Evolutionary conservation across 2,888 invertebrate species (phyloP).

Genomic region (Drosophila mettleri): DNA sequence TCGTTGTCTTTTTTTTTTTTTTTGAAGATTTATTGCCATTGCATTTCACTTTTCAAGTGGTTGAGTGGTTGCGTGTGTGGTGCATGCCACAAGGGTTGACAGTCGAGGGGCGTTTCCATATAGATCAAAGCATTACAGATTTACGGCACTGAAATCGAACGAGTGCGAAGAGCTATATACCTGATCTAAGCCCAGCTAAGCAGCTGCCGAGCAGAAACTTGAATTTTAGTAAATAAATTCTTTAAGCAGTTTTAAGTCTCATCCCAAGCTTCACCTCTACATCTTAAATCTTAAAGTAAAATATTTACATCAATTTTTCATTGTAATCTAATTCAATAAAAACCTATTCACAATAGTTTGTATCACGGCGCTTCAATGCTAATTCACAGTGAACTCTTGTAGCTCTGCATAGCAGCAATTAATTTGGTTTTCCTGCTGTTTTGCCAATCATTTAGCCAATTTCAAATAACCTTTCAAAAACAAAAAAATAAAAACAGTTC

Average conservation of each 20-base stretch:
- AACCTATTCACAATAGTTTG: neutral
- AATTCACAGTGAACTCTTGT: constrained; percentile 1
- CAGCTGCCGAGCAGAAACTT: constrained; percentile 25
- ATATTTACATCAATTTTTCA: too few relatives aligned
- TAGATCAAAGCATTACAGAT: constrained; percentile 39
- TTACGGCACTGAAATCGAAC: constrained; percentile 18
- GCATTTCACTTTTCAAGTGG: constrained; percentile 59
- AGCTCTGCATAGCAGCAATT: constrained; percentile 14
- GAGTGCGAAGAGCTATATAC: neutral
- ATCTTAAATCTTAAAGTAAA: too few relatives aligned
- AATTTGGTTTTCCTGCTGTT: constrained; percentile 22
- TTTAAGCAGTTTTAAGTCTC: too few relatives aligned
- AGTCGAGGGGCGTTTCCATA: constrained; percentile 41
- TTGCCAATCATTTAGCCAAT: constrained; percentile 53
- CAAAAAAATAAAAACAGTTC: constrained; percentile 7
- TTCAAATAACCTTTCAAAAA: constrained; percentile 43
- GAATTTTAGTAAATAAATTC: too few relatives aligned
- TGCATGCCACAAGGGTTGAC: constrained; percentile 65
- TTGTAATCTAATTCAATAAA: neutral
- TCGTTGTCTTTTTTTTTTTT: constrained; percentile 40
- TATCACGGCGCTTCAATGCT: neutral
- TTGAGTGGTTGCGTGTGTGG: constrained; percentile 54
- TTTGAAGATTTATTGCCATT: constrained; percentile 58
- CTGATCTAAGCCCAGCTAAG: neutral
- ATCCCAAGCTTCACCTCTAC: too few relatives aligned